Evolutionary conservation across 2,113 vertebrate species (phyloP).

Genomic region (Dissostichus mawsoni): DNA sequence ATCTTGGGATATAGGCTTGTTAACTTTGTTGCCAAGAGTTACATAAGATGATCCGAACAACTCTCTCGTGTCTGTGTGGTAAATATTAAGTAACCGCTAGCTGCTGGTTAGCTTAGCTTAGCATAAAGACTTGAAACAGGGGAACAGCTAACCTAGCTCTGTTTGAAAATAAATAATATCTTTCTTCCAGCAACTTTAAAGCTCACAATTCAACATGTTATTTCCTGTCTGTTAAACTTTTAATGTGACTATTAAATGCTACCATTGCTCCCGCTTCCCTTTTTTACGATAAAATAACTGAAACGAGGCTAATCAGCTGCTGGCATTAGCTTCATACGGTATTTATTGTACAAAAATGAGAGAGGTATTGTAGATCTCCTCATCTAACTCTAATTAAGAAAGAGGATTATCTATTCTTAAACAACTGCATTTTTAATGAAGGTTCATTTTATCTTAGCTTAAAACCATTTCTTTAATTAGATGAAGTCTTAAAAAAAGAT

Average conservation of each 20-base stretch:
- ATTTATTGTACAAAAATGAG: not conserved
- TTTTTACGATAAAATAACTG: not conserved
- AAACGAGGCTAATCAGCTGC: not conserved
- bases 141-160: not conserved
- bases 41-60: not conserved
- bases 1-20: not conserved
- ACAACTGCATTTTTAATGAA: too few species aligned
- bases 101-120: not conserved
- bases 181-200: not conserved
- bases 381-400: not conserved
- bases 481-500: not conserved
- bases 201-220: not conserved
- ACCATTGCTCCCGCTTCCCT: not conserved
- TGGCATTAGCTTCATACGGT: not conserved
- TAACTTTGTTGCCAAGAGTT: not conserved
- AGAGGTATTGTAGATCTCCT: not conserved
- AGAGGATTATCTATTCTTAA: not conserved
- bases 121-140: not conserved
- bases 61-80: not conserved
- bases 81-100: not conserved
- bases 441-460: not conserved
- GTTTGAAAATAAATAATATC: not conserved
- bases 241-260: too few species aligned
- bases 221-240: not conserved
- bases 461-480: not conserved